Conservation (phyloP, 1,140 invertebrate species). For the Drosophila pachea region DNA sequence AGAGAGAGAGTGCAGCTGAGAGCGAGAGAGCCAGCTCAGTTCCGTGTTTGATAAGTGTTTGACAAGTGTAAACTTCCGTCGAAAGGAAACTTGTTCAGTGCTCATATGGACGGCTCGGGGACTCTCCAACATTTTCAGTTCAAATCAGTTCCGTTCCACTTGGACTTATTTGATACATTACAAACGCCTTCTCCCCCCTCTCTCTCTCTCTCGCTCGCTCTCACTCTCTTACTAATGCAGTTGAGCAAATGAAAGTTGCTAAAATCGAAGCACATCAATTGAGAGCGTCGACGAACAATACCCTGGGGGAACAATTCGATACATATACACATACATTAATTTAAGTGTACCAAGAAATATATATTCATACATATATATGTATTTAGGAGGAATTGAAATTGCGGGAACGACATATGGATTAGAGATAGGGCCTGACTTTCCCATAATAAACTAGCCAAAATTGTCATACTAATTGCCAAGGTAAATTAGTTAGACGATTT, state of each 20-base stretch:
- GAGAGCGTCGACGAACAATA: slow-evolving; percentile 1
- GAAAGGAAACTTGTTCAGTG: slow-evolving; percentile 48
- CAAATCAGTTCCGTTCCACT: slow-evolving; percentile 33
- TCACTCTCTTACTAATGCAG: background rate
- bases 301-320: background rate
- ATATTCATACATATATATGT: too few relatives aligned
- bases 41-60: slow-evolving; percentile 33
- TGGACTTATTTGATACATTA: slow-evolving; percentile 24
- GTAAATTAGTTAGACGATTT: too few relatives aligned
- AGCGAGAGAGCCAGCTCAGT: slow-evolving; percentile 22
- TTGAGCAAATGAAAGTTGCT: background rate
- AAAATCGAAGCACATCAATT: background rate
- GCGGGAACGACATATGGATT: too few relatives aligned
- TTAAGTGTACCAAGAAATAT: too few relatives aligned
- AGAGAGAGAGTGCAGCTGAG: slow-evolving; percentile 11
- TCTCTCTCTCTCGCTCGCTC: too few relatives aligned
- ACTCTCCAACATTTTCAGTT: slow-evolving; percentile 19
- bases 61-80: slow-evolving; percentile 27
- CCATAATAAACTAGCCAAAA: too few relatives aligned
- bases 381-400: too few relatives aligned
- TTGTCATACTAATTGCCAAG: too few relatives aligned
- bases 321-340: background rate
- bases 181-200: too few relatives aligned
- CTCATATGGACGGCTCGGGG: slow-evolving; percentile 13
- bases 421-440: too few relatives aligned